Base-by-base conservation (phyloP, 1,140 invertebrate species). In the Pissodes strobi region DNA sequence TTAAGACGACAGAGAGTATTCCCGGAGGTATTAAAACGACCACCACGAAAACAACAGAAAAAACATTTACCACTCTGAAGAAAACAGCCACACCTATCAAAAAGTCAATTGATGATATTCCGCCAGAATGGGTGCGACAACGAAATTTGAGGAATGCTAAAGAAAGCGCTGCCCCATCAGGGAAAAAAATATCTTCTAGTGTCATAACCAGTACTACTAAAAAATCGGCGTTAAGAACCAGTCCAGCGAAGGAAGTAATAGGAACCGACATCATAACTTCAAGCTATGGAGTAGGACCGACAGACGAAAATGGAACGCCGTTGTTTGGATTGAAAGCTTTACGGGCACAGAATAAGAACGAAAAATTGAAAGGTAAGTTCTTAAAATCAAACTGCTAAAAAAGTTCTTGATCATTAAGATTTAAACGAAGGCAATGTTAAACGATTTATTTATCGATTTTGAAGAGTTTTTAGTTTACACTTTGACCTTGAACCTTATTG, bases 231-330 rank as follows among this genome's bases (percentile, higher is more conserved):
- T 37, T 25, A 1, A 69, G 64, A 23, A 45, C 61, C 10, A 74
- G 69, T 56, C 67, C 70, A 18, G 34, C 65, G 10, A 75, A 74
- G 45, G 78, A 79, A 58, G 63, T 67, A 1, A 72, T 73, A 59
- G 67, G 74, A 5, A 82, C 80, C 2, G 86, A 89, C 74, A 83
- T 85, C 25, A 88, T 92, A 41, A 90, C 88, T 5, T 91, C 90
- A 1, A 88, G 90, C 73, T 92, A 92, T 75, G 90, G 91, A 1
- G 86, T 90, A 2, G 90, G 89, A 2, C 90, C 91, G 34, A 88
- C 88, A 3, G 90, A 91, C 74, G 88, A 90, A 65, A 85, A 90
- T 68, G 89, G 89, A n/a, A 79, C 83, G 55, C 89, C 89, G 3
- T 79, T 91, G 18, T 91, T 91, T 76, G 90, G 89, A 30, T 82